Conservation (phyloP, 2,797 vertebrate genomes). For the Lateolabrax maculatus region DNA sequence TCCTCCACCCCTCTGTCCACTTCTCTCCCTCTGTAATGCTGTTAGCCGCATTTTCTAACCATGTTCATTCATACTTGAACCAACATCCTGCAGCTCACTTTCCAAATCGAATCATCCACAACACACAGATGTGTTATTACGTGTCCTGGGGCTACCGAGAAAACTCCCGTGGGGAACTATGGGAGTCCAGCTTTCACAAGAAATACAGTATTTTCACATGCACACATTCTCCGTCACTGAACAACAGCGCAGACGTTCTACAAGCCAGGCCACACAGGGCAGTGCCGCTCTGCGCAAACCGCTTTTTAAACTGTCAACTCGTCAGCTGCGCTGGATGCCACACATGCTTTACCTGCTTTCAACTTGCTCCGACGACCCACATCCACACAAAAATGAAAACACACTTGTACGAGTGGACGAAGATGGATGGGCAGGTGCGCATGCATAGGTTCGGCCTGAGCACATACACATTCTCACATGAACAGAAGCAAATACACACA, state of each 20-base stretch:
- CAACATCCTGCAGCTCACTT: conserved; percentile 35
- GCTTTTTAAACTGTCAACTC: conserved; percentile 40
- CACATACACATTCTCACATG: background rate
- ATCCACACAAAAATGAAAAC: conserved; percentile 37
- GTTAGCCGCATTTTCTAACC: conserved; percentile 16
- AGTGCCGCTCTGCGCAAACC: conserved; percentile 1
- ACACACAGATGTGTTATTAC: conserved; percentile 49
- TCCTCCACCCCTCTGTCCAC: conserved; percentile 21
- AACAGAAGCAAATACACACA: background rate
- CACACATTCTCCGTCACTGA: background rate
- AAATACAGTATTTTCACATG: conserved; percentile 13
- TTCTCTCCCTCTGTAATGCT: conserved; percentile 30
- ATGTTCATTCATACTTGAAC: conserved; percentile 25
- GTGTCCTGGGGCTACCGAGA: conserved; percentile 1
- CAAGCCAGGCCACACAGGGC: background rate
- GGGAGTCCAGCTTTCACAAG: conserved; percentile 9
- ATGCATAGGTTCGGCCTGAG: background rate
- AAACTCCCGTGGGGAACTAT: conserved; percentile 26
- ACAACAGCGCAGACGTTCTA: background rate
- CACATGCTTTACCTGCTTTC: conserved; percentile 28
- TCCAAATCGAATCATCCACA: conserved; percentile 41
- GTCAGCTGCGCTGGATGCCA: conserved; percentile 37
- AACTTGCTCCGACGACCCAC: conserved; percentile 17
- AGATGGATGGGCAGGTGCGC: conserved; percentile 36
- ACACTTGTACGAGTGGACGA: background rate